Percentiles rank a stretch among this genome's conserved stretches.
phyloP scores from a whole-genome alignment of 2,888 invertebrate species.

The Xestoiulus laeticollis region DNA sequence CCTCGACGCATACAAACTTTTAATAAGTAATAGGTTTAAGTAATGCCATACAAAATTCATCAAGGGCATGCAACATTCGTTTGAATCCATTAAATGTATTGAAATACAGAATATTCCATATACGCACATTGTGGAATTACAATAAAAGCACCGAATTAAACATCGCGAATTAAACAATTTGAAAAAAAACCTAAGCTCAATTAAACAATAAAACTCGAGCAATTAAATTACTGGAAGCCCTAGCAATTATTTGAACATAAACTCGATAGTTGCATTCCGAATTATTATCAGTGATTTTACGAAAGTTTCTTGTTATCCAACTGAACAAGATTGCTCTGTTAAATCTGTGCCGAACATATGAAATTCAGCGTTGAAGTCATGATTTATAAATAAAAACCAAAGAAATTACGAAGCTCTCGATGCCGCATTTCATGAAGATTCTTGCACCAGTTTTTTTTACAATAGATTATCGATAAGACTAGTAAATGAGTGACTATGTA shows the following conservation, averaged over 20 bases:
- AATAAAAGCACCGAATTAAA: neutral
- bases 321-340: neutral
- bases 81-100: neutral
- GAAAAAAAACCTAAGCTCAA: neutral
- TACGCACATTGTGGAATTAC: neutral
- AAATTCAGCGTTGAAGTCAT: neutral
- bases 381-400: neutral
- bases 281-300: neutral
- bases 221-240: neutral
- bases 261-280: neutral
- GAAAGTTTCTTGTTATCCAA: neutral
- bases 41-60: neutral
- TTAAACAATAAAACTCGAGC: neutral
- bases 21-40: slow-evolving; percentile 5
- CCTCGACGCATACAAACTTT: neutral
- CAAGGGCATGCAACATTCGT: neutral
- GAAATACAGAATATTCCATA: neutral
- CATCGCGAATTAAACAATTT: neutral
- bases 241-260: neutral
- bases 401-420: neutral
- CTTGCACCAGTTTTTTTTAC: slow-evolving; percentile 29
- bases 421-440: slow-evolving; percentile 37
- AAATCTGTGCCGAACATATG: neutral
- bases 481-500: slow-evolving; percentile 37
- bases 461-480: slow-evolving; percentile 21